Conservation (phyloP, 2,113 vertebrate species). For the Pelobates fuscus region DNA sequence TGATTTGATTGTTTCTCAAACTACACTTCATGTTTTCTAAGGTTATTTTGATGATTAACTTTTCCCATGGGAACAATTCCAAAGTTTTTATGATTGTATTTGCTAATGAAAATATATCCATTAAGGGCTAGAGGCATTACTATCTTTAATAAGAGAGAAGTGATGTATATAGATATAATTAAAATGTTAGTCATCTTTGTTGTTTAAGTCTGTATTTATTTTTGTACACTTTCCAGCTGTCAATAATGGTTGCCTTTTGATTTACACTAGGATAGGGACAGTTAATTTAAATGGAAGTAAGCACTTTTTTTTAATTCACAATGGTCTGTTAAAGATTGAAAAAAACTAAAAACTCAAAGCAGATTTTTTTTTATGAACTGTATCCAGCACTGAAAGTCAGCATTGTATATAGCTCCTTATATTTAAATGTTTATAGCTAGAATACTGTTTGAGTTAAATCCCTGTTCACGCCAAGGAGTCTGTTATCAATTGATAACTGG, state of each 20-base stretch:
- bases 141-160: constrained; percentile 45
- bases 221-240: constrained; percentile 43
- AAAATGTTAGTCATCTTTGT: constrained; percentile 45
- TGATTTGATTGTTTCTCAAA: constrained; percentile 41
- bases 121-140: constrained; percentile 46
- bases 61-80: constrained; percentile 47
- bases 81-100: constrained; percentile 47
- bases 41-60: constrained; percentile 50
- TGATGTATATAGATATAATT: constrained; percentile 47
- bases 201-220: constrained; percentile 47
- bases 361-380: too few relatives aligned
- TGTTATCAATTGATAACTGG: too few relatives aligned
- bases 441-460: too few relatives aligned
- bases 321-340: too few relatives aligned
- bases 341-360: too few relatives aligned
- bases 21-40: constrained; percentile 48
- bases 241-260: constrained; percentile 46
- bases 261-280: constrained; percentile 28
- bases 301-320: constrained; percentile 42
- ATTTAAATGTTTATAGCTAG: too few relatives aligned
- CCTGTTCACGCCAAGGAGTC: too few relatives aligned
- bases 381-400: too few relatives aligned
- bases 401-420: too few relatives aligned
- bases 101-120: constrained; percentile 48
- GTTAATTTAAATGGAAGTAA: constrained; percentile 45